Conservation (phyloP, 2,113 vertebrate species). For the Notarius lentiginosus region DNA sequence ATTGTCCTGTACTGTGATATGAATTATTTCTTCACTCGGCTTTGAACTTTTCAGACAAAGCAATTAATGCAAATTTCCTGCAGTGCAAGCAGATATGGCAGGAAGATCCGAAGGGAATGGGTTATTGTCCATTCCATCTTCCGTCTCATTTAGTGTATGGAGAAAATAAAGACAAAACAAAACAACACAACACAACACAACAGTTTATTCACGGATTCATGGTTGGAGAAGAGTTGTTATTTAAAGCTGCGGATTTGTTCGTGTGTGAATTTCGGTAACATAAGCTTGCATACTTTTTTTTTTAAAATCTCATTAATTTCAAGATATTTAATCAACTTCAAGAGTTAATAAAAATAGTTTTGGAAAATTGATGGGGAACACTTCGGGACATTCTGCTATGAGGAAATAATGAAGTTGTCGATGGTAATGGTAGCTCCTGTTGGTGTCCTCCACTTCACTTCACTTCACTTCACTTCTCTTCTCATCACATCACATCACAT, state of each 20-base stretch:
- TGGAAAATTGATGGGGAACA: background rate
- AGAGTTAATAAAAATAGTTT: background rate
- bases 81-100: slow-evolving; percentile 49
- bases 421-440: background rate
- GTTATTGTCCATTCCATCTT: slow-evolving; percentile 41
- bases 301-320: background rate
- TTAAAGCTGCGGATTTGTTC: background rate
- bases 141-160: slow-evolving; percentile 12
- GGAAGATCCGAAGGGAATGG: slow-evolving; percentile 43
- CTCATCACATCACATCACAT: background rate
- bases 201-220: background rate
- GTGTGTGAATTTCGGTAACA: background rate
- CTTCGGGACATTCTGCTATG: background rate
- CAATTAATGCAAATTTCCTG: slow-evolving; percentile 61
- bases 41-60: slow-evolving; percentile 59
- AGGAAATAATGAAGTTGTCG: background rate
- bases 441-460: background rate
- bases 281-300: background rate
- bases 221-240: background rate
- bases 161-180: background rate
- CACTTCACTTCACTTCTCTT: too few relatives aligned
- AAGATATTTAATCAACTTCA: background rate
- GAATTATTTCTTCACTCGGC: slow-evolving; percentile 51
- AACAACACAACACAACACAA: slow-evolving; percentile 21
- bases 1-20: slow-evolving; percentile 37